Base-by-base conservation (phyloP, 1,140 invertebrate species). In the Stegodyphus dumicola region DNA sequence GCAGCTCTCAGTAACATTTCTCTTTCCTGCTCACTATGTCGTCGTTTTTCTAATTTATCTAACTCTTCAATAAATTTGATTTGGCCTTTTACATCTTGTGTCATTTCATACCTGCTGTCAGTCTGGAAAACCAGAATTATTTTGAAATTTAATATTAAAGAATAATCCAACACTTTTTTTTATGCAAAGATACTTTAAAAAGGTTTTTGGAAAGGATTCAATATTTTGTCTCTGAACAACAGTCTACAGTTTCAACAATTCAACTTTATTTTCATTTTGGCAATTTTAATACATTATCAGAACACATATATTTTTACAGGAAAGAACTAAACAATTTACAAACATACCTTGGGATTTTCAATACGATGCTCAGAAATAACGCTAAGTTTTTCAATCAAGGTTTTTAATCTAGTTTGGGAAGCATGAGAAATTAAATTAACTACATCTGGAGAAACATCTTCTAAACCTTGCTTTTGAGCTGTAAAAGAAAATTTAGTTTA, bases 21-120 rank as follows among this genome's bases (percentile, higher is more conserved):
- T 86, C 97, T 92, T 89, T 99, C 97, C 87, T 96, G 94, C 90
- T 99, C 98, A 90, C 99, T 97, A 87, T 98, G 96, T 77, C 95
- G 91, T 90, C 97, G 98, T 89, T 96, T 94, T 91, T 99, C 98
- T 33, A 97, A 93, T 89, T 95, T 94, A 90, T 99, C 98, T 15
- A 99, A 90, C 90, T 99, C 98, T 91, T 99, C 97, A 51, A 99
- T 91, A 92, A 99, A 99, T 91, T 98, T 98, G 60, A 99, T 92
- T 91, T 99, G 97, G 60, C 94, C 90, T 91, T 96, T 95, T 6
- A 98, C 95, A 92, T 99, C 97, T 90, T 96, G 95, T 2, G 94
- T 95, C 7, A 95, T 92, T 92, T 98, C 97, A 90, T 98, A 98
- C 77, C 95, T 93, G 52, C 93, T 92, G 91, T 98, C 96, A 89